These are phyloP conservation scores for Sacculina carcini DNA, from an alignment of 2,888 invertebrate species.

Conservation along the genomic window DNA sequence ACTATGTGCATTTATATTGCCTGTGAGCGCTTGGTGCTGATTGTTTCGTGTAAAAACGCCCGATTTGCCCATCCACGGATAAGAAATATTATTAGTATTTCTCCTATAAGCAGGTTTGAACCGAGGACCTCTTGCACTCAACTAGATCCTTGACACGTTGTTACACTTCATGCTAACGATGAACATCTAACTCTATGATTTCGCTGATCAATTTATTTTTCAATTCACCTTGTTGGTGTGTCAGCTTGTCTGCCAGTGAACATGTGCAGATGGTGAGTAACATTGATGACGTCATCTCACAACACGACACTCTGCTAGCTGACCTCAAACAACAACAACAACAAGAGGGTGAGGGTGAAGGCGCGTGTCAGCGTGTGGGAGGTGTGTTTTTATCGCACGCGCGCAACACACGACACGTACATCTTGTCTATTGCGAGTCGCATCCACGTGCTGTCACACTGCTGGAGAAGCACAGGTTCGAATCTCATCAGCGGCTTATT, in stretches of 20 bases:
- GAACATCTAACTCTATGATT: no score
- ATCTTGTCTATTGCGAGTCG: conserved; percentile 64
- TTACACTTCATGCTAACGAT: no score
- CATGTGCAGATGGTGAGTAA: conserved; percentile 67
- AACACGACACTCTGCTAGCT: conserved; percentile 51
- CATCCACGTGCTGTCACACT: conserved; percentile 86
- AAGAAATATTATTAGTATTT: no score
- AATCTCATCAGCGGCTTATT: no score
- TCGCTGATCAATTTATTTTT: neutral
- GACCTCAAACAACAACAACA: conserved; percentile 53
- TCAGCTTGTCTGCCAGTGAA: conserved; percentile 54
- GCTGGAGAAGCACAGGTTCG: conserved; percentile 61
- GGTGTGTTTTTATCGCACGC: conserved; percentile 55
- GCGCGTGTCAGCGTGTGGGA: conserved; percentile 72
- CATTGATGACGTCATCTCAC: conserved; percentile 56
- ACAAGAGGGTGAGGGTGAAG: no score
- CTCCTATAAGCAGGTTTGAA: no score
- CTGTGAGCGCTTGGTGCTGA: no score
- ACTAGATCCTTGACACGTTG: no score
- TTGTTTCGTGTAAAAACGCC: no score
- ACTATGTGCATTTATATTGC: no score
- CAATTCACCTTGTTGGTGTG: conserved; percentile 15
- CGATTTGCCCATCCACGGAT: no score
- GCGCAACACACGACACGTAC: conserved; percentile 37
- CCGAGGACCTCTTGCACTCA: no score